These are phyloP conservation scores for Serranus cabrilla DNA, from an alignment of 2,797 vertebrate genomes.

Conservation along the genomic window DNA sequence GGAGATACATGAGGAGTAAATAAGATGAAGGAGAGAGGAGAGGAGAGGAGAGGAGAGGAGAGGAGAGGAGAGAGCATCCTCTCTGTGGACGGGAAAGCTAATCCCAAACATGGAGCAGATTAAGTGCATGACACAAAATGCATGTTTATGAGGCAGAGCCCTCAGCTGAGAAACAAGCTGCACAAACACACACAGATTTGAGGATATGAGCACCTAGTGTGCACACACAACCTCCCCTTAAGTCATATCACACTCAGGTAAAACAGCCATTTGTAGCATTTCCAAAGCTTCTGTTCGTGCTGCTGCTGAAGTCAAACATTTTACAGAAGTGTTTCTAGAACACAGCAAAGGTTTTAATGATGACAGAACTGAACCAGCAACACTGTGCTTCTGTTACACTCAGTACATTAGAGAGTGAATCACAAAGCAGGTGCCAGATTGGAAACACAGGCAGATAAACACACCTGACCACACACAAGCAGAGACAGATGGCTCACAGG, in stretches of 20 bases:
- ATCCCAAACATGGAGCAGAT: slow-evolving; percentile 71
- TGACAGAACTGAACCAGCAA: not conserved
- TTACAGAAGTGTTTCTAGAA: not conserved
- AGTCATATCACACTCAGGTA: slow-evolving; percentile 12
- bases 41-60: not conserved
- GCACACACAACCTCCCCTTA: slow-evolving; percentile 12
- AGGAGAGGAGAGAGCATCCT: slow-evolving; percentile 19
- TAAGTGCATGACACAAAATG: slow-evolving; percentile 68
- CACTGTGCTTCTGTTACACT: not conserved
- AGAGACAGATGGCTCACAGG: slow-evolving; percentile 1
- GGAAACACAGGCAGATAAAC: slow-evolving; percentile 6
- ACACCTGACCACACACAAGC: not conserved
- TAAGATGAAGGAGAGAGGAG: not conserved
- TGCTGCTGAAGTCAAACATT: not conserved
- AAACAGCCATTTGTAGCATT: slow-evolving; percentile 1
- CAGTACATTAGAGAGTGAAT: not conserved
- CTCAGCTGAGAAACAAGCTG: slow-evolving; percentile 47
- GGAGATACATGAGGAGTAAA: not conserved
- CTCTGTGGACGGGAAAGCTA: slow-evolving; percentile 50
- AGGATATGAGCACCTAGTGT: not conserved
- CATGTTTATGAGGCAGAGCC: slow-evolving; percentile 53
- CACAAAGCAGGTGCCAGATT: not conserved
- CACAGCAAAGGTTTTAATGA: not conserved
- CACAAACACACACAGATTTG: slow-evolving; percentile 42
- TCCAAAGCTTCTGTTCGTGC: not conserved